phyloP scores from a whole-genome alignment of 2,888 invertebrate species.

The Amorpha juglandis region DNA sequence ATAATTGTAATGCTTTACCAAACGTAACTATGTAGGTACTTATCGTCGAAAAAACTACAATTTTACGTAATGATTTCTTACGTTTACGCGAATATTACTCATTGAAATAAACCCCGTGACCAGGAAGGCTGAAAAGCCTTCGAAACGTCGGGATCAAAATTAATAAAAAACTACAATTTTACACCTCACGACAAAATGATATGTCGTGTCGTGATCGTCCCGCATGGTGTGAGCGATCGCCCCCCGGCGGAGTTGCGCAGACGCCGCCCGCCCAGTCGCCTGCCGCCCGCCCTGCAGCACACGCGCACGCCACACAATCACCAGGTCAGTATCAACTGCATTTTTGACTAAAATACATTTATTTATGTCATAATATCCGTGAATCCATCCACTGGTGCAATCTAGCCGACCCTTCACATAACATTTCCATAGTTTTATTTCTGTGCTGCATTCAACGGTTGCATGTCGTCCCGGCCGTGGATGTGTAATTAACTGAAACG shows the following conservation, averaged over 20 bases:
- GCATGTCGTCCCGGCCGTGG: constrained; percentile 50
- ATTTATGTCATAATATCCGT: constrained; percentile 29
- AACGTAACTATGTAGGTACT: no score
- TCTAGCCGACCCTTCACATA: constrained; percentile 23
- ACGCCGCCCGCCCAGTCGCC: constrained; percentile 79
- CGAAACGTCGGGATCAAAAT: no score
- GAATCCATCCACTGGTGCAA: constrained; percentile 4
- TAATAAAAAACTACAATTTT: neutral
- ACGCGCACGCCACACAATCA: constrained; percentile 52
- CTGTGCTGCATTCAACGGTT: constrained; percentile 47
- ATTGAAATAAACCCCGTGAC: no score
- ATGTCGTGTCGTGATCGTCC: constrained; percentile 37
- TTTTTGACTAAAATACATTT: constrained; percentile 42
- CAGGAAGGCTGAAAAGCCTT: no score
- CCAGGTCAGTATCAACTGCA: constrained; percentile 60
- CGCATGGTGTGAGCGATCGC: constrained; percentile 41
- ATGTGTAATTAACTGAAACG: constrained; percentile 66
- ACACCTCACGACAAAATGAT: constrained; percentile 25
- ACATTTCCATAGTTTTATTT: constrained; percentile 47
- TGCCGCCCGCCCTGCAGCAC: constrained; percentile 76
- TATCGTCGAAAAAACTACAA: no score
- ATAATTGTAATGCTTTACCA: no score
- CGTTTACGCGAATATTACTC: no score
- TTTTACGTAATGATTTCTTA: no score
- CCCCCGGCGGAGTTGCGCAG: constrained; percentile 48